Base-by-base conservation (phyloP, 1,140 invertebrate species). In the Calosoma granatense region DNA sequence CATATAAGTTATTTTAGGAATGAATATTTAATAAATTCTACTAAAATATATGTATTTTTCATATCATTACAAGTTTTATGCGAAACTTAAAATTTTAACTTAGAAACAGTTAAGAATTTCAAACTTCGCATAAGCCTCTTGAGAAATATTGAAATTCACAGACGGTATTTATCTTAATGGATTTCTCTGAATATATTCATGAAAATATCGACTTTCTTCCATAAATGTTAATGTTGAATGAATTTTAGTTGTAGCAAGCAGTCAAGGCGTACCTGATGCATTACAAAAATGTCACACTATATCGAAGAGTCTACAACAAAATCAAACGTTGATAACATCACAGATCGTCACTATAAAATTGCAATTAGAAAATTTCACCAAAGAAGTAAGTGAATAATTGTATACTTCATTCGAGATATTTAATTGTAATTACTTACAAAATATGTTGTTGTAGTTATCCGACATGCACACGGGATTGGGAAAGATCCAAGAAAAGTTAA, bases 251-350 rank as follows among this genome's bases (percentile, higher is more conserved):
- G 80, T 80, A 62, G 81, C 79, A 36, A 81, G 79, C 56, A 85
- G 76, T 67, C 76, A 79, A 65, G 77, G 76, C 30, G 78, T 84
- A 52, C 80, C 80, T 17, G 81, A 83, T 62, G 78, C 77, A 1
- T 60, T 85, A 21, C 82, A 84, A 65, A 75, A 81, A 63, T 85
- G 79, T 61, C 81, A 84, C 65, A 80, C 80, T 1, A 66, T 80
- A 1, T 78, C 81, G 17, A 80, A 76, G 64, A 78, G 83, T 55
- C 70, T 85, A 2, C 77, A 78, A 47, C 74, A 77, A 36, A 84
- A 85, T 64, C 79, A 82, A 47, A 82, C 76, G 12, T 69, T 73
- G 26, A 70, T 85, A 39, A 77, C 75, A 60, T 68, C 67, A 23
- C 72, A 78, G 57, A 65, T 85, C 2, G 67, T 70, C 0, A 66